Evolutionary conservation across 2,888 invertebrate species (phyloP), one percentile per base, ranked within the genome.

Genomic region (Macrophya alboannulata): DNA sequence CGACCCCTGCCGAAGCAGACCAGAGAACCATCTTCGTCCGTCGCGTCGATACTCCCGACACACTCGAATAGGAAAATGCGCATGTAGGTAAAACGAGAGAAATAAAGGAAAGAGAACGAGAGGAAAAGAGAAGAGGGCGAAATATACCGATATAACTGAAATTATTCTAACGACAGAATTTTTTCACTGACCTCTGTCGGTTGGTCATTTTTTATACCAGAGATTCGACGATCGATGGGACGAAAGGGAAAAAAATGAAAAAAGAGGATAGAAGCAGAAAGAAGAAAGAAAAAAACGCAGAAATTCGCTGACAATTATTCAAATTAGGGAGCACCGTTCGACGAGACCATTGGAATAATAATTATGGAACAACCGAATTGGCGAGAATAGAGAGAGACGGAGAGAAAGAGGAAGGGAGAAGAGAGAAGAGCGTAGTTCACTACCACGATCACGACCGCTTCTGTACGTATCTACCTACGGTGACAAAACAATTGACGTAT

Each of bases 401-500:
- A 25, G n/a, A n/a, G n/a, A n/a, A n/a, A n/a, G n/a, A n/a, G n/a
- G n/a, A n/a, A n/a, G n/a, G n/a, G n/a, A 25, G 15, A n/a, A 21
- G 25, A 12, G 25, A 15, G 40, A 12, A 43, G 9, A 72, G n/a
- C 43, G 37, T n/a, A 48, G 72, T 37, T 72, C 72, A 37, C 15
- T 77, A 25, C 37, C 55, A 21, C 17, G 31, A 55, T 55, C 15
- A 55, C 59, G 40, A 21, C 31, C n/a, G n/a, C 55, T 10, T 21
- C n/a, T 25, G 21, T 25, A 25, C 31, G 31, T 31, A 31, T 31
- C 31, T 31, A 31, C 31, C 31, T 31, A 51, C 48, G 45, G 77
- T 55, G 51, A 55, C 51, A 77, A 77, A 77, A 77, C 77, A 51
- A 77, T 77, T 77, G 31, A 77, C 77, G 51, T 51, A 77, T 81